A percentile compares a stretch with the other conserved stretches of the same genome.
Conservation (phyloP, 2,888 invertebrate genomes). For the Leistus spinibarbis region DNA sequence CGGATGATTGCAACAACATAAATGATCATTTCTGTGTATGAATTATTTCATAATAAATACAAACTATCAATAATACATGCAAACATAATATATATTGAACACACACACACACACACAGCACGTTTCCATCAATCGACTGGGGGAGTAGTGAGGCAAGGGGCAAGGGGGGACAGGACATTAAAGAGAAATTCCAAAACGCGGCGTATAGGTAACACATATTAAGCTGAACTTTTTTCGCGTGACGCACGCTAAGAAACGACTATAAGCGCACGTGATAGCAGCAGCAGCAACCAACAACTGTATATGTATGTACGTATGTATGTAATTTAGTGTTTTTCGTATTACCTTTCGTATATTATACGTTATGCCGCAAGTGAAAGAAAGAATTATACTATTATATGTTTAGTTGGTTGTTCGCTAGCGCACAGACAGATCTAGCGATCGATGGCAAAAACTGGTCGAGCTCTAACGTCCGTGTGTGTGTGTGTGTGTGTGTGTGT, state of each 20-base stretch:
- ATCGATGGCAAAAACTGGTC: conserved; percentile 27
- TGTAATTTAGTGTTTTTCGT: neutral
- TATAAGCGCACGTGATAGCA: neutral
- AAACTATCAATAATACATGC: no score
- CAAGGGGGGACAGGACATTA: neutral
- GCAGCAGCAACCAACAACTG: neutral
- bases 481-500: neutral
- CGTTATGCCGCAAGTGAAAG: neutral
- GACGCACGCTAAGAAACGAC: neutral
- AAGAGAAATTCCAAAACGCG: neutral
- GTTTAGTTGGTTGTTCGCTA: conserved; percentile 12
- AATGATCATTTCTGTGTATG: no score
- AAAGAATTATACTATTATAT: neutral
- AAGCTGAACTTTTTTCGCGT: neutral
- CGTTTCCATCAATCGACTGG: no score
- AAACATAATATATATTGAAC: neutral
- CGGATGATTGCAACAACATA: no score
- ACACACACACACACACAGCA: neutral
- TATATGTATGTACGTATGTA: neutral
- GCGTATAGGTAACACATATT: neutral
- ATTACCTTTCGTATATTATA: conserved; percentile 2
- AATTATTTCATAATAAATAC: no score
- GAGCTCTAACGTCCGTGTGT: conserved; percentile 13
- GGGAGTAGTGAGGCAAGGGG: no score
- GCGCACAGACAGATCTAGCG: neutral